Evolutionary conservation across 2,113 vertebrate species (phyloP).

Genomic region (Pardalotus punctatus): DNA sequence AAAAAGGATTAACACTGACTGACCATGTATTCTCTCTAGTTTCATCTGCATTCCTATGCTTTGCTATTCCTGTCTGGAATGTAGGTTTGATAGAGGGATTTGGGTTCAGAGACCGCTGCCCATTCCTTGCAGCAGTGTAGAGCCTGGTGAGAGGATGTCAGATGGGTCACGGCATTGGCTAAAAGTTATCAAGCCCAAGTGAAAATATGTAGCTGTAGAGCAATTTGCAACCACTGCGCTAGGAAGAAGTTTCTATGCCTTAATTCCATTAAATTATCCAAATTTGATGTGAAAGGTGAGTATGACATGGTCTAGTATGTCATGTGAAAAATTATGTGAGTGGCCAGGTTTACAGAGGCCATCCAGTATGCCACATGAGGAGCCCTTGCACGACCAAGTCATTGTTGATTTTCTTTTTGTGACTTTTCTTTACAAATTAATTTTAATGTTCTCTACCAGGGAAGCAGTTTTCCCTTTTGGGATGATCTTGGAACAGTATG

Average conservation of each 20-base stretch:
- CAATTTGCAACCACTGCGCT: not conserved
- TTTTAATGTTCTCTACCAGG: not conserved
- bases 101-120: not conserved
- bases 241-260: not conserved
- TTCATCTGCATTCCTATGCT: not conserved
- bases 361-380: not conserved
- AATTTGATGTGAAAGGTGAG: not conserved
- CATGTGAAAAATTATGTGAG: no score
- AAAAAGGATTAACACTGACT: slow-evolving; percentile 7
- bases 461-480: not conserved
- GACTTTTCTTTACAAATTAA: not conserved
- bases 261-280: not conserved
- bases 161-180: not conserved
- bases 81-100: not conserved
- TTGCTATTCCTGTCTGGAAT: not conserved
- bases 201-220: not conserved
- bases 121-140: not conserved
- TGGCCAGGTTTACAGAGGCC: not conserved
- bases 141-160: not conserved
- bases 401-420: not conserved
- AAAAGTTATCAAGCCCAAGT: not conserved
- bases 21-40: not conserved
- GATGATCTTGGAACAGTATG: not conserved
- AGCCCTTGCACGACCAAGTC: not conserved
- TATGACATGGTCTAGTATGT: not conserved